phyloP scores from a whole-genome alignment of 2,888 invertebrate species.

The Zaprionus obscuricornis region DNA sequence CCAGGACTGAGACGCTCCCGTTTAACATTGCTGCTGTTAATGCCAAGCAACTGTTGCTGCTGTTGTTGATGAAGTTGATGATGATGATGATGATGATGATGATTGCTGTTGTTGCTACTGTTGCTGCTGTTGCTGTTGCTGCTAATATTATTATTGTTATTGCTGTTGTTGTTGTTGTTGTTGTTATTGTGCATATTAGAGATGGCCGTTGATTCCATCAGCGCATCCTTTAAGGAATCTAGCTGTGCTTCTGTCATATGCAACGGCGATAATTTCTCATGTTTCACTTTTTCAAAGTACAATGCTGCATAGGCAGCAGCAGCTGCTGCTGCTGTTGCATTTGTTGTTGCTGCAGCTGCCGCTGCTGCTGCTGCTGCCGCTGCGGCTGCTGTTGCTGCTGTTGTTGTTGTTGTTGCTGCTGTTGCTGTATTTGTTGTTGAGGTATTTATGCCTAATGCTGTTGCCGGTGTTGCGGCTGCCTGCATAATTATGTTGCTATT shows the following conservation, averaged over 20 bases:
- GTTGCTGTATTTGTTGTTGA: slow-evolving; percentile 33
- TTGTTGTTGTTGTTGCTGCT: slow-evolving; percentile 39
- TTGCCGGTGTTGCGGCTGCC: slow-evolving; percentile 32
- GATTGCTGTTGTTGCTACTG: slow-evolving; percentile 43
- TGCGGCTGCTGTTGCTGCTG: slow-evolving; percentile 39
- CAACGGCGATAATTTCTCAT: slow-evolving; percentile 79
- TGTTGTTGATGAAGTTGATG: slow-evolving; percentile 57
- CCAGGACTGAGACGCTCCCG: slow-evolving; percentile 91
- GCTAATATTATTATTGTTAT: slow-evolving; percentile 54
- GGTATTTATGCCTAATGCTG: too few relatives aligned
- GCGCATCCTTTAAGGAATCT: slow-evolving; percentile 80
- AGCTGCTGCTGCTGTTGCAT: slow-evolving; percentile 58
- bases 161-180: slow-evolving; percentile 61
- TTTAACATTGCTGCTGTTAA: slow-evolving; percentile 84
- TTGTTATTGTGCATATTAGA: slow-evolving; percentile 65
- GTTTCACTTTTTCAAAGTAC: slow-evolving; percentile 81
- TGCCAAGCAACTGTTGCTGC: slow-evolving; percentile 68
- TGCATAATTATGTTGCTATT: slow-evolving; percentile 33
- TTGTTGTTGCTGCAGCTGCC: slow-evolving; percentile 18
- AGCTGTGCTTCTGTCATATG: slow-evolving; percentile 64
- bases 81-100: too few relatives aligned
- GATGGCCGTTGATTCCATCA: slow-evolving; percentile 74
- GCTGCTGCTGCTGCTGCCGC: slow-evolving; percentile 33
- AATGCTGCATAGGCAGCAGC: slow-evolving; percentile 77
- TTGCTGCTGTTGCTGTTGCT: slow-evolving; percentile 49